These are phyloP conservation scores for Antedon mediterranea DNA, from an alignment of 53 echinoderm and acorn worm genomes.

Conservation along the genomic window DNA sequence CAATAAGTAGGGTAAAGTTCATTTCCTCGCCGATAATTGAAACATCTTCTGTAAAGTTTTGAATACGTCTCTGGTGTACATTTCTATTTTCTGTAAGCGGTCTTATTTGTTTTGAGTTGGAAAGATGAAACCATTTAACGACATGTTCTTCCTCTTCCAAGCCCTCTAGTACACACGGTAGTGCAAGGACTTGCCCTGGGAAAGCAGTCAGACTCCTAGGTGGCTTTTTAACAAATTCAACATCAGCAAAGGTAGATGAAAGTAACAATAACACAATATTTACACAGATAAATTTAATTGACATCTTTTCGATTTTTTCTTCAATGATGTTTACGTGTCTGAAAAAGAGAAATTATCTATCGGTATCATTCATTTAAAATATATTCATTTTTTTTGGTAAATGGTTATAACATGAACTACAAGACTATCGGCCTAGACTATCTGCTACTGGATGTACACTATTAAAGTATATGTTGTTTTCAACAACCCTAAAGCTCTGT, in stretches of 20 bases:
- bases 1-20: not conserved
- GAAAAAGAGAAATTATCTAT: too few species aligned
- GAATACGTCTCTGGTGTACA: not conserved
- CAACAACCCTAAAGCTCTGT: too few species aligned
- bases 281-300: too few species aligned
- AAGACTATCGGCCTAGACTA: too few species aligned
- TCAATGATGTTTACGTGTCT: too few species aligned
- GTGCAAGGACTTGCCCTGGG: not conserved
- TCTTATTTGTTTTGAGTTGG: not conserved
- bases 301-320: too few species aligned
- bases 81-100: not conserved
- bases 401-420: too few species aligned
- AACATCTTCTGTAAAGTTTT: not conserved
- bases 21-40: not conserved
- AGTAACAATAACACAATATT: not conserved
- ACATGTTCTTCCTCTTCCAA: not conserved
- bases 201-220: not conserved
- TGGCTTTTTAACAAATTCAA: not conserved
- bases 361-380: too few species aligned
- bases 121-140: not conserved
- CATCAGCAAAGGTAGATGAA: not conserved
- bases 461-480: too few species aligned
- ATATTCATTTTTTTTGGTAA: too few species aligned
- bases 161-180: not conserved
- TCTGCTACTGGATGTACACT: too few species aligned